Percentiles rank a stretch among this genome's conserved stretches.
phyloP scores from a whole-genome alignment of 53 echinoderm and acorn worm species.

The Echinarachnius parma region DNA sequence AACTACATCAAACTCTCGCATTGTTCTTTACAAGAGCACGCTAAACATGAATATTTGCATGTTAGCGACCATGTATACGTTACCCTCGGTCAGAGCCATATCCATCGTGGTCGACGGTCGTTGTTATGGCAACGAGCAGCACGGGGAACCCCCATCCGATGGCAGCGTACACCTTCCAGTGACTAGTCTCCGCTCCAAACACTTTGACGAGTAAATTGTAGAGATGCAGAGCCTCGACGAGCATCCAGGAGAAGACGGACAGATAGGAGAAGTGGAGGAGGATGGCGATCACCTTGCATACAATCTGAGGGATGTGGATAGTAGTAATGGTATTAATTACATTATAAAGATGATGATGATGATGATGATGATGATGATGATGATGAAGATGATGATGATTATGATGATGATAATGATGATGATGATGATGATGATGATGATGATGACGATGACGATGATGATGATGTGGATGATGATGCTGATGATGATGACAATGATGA shows the following conservation, averaged over 20 bases:
- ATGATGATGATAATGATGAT: neutral
- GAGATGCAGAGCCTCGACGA: conserved; percentile 68
- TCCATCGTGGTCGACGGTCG: conserved; percentile 52
- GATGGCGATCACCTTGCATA: conserved; percentile 59
- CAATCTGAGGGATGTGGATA: conserved; percentile 34
- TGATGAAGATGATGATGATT: neutral
- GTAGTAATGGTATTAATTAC: no score
- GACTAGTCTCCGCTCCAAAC: conserved; percentile 59
- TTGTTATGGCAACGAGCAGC: conserved; percentile 45
- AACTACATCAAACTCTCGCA: no score
- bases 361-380: neutral
- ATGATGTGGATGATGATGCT: neutral
- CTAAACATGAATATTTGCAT: no score
- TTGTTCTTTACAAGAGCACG: no score
- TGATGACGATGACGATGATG: neutral
- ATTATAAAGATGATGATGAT: neutral
- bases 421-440: neutral
- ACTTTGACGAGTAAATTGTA: conserved; percentile 61
- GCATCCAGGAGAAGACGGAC: conserved; percentile 72
- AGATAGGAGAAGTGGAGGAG: conserved; percentile 67
- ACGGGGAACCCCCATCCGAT: conserved; percentile 70
- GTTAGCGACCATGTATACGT: no score
- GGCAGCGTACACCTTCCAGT: conserved; percentile 56
- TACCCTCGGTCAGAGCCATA: conserved; percentile 62
- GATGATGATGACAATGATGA: neutral